Evolutionary conservation across 2,888 invertebrate species (phyloP).

Genomic region (Polymixis lichenea): DNA sequence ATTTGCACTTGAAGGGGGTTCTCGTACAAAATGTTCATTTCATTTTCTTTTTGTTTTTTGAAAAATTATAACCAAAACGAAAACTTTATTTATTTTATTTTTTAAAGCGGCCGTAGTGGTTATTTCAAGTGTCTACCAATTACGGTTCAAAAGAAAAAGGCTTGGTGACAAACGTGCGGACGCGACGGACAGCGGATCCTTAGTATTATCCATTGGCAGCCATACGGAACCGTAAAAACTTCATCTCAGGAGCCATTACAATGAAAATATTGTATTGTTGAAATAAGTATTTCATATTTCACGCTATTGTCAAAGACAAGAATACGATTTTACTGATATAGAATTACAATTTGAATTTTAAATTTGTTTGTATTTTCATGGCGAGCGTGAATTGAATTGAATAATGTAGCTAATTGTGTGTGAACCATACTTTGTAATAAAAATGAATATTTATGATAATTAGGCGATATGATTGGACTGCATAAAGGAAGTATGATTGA

Average conservation of each 20-base stretch:
- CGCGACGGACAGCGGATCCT: not conserved
- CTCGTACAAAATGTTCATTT: not conserved
- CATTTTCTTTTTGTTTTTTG: not conserved
- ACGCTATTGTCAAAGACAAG: constrained; percentile 79
- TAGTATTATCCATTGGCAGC: not conserved
- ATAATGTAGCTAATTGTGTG: constrained; percentile 90
- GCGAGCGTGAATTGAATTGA: constrained; percentile 78
- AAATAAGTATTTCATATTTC: constrained; percentile 85
- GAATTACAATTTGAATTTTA: constrained; percentile 87
- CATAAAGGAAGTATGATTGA: constrained; percentile 73
- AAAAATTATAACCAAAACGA: not conserved
- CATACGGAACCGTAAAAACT: constrained; percentile 48
- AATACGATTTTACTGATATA: constrained; percentile 81
- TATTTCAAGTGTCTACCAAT: not conserved
- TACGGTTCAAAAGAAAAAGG: not conserved
- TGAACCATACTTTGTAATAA: constrained; percentile 79
- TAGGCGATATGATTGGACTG: constrained; percentile 69
- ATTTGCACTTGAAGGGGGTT: not conserved
- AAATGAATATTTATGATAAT: constrained; percentile 87
- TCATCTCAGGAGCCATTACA: constrained; percentile 81
- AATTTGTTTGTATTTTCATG: constrained; percentile 83
- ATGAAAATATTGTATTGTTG: constrained; percentile 85
- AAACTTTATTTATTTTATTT: too few relatives aligned
- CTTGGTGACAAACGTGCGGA: not conserved
- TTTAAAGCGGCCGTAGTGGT: not conserved